Evolutionary conservation across 1,140 invertebrate genomes (phyloP), one percentile per base, ranked within the genome.

Genomic region (Mizuhopecten yessoensis): DNA sequence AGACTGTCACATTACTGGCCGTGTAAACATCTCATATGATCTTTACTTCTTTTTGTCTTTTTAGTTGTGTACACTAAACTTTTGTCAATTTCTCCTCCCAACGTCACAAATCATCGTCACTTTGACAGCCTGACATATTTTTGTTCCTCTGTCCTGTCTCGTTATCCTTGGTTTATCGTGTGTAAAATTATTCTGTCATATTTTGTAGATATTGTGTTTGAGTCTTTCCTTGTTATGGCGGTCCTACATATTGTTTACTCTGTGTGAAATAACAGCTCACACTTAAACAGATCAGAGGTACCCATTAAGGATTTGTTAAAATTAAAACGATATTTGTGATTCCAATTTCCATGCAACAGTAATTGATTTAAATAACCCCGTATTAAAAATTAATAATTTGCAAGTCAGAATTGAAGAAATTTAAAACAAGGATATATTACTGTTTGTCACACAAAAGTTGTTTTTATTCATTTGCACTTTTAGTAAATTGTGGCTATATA

Each of bases 251-350:
- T n/a, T 75, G 57, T 75, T 75, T 75, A 75, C 29, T 75, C 57
- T 29, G 20, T 75, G n/a, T 75, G 11, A 9, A 75, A n/a, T 75
- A 75, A 75, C 57, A 29, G 57, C 20, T 17, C 57, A 5, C n/a
- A 29, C n/a, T 1, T 75, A 5, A 3, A 17, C n/a, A 75, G 57
- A 29, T 75, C 1, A 75, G 57, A 75, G 23, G 17, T 7, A 75
- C 57, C n/a, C 11, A 20, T 57, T 29, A 75, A 75, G 29, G 29
- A 29, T 29, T 2, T 75, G n/a, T 75, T 29, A 9, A n/a, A 23
- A 75, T 75, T 75, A 75, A 29, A 75, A 3, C 29, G n/a, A 75
- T 75, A 75, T 75, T 75, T 29, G 57, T 75, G 57, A 75, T 75
- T 75, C 57, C 17, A 29, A 49, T 75, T 9, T 75, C 5, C 57